Conservation (phyloP, 1,140 invertebrate species). For the Nomia melanderi region DNA sequence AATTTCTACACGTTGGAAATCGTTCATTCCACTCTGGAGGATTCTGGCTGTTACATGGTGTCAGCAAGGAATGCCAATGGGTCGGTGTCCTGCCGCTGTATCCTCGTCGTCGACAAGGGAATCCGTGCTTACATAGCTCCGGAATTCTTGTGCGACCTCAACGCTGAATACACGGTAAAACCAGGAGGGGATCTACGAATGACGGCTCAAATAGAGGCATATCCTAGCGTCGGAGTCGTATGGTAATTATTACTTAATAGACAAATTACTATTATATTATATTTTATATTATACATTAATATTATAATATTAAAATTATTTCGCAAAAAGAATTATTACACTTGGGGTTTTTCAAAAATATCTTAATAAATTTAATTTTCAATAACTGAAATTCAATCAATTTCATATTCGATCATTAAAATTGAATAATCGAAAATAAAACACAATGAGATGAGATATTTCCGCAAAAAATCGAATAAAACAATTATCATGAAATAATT, state of each 20-base stretch:
- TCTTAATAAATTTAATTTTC: no score
- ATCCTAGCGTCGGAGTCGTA: constrained; percentile 89
- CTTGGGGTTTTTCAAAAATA: no score
- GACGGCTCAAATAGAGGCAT: constrained; percentile 88
- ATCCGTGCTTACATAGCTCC: constrained; percentile 90
- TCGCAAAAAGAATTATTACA: no score
- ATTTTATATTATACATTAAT: no score
- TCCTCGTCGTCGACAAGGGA: constrained; percentile 91
- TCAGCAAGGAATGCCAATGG: constrained; percentile 91
- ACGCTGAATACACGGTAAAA: constrained; percentile 82
- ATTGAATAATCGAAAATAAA: no score
- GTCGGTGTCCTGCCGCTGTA: constrained; percentile 90
- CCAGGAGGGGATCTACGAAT: constrained; percentile 86
- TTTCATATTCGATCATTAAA: no score
- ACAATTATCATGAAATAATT: no score
- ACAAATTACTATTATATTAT: no score
- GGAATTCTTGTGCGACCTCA: constrained; percentile 86
- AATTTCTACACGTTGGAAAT: constrained; percentile 94
- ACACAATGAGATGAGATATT: no score
- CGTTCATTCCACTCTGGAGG: constrained; percentile 86
- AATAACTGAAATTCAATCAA: no score
- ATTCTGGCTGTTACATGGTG: constrained; percentile 91
- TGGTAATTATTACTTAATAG: constrained; percentile 82
- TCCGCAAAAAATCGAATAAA: no score
- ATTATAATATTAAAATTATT: no score